Evolutionary conservation across 2,113 vertebrate species (phyloP).

Genomic region (Hippocampus zosterae): DNA sequence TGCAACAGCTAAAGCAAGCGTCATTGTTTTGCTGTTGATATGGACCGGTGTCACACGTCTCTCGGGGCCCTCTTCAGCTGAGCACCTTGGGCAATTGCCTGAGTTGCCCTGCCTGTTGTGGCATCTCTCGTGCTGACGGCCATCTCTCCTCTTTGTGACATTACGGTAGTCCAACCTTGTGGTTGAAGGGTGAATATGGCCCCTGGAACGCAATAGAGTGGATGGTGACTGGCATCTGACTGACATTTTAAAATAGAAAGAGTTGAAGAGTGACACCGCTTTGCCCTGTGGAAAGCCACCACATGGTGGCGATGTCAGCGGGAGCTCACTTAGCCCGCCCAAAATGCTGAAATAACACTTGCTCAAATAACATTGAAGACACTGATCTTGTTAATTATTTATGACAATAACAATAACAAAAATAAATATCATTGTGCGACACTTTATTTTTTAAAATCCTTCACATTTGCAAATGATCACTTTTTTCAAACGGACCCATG

Average conservation of each 20-base stretch:
- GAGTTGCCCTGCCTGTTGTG: not conserved
- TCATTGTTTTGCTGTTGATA: not conserved
- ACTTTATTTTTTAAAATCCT: too few relatives aligned
- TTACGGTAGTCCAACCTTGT: slow-evolving; percentile 35
- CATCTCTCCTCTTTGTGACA: slow-evolving; percentile 48
- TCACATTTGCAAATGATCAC: too few relatives aligned
- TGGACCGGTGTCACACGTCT: not conserved
- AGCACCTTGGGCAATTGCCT: not conserved
- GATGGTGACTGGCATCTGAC: slow-evolving; percentile 51
- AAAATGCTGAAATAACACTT: too few relatives aligned
- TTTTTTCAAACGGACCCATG: too few relatives aligned
- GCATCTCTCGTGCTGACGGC: slow-evolving; percentile 21
- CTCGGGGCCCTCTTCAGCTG: not conserved
- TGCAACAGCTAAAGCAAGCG: not conserved
- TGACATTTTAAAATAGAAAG: slow-evolving; percentile 67
- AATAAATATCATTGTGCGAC: too few relatives aligned
- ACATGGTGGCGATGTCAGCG: slow-evolving; percentile 53
- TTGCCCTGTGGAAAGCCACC: slow-evolving; percentile 50
- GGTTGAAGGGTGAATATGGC: slow-evolving; percentile 64
- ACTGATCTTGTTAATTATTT: too few relatives aligned
- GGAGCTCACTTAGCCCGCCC: slow-evolving; percentile 47
- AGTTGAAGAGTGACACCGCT: slow-evolving; percentile 54
- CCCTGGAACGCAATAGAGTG: slow-evolving; percentile 37
- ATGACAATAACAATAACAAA: too few relatives aligned
- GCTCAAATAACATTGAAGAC: too few relatives aligned